phyloP scores from a whole-genome alignment of 2,888 invertebrate species.

The Enchytraeus crypticus region DNA sequence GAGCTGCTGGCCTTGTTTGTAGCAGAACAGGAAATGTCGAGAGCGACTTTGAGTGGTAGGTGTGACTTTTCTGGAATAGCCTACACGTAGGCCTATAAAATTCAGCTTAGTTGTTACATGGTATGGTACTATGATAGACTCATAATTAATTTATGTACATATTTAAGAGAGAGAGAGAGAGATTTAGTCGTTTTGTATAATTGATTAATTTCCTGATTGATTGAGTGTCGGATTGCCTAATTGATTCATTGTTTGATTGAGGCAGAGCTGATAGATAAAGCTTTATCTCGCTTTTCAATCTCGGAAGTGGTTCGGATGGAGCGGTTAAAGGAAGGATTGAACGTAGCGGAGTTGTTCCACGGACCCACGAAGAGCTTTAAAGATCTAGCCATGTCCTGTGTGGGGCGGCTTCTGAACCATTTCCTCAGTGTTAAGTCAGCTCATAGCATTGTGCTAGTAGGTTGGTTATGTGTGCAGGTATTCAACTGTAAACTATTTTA shows the following conservation, averaged over 20 bases:
- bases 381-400: slow-evolving; percentile 48
- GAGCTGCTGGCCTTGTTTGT: slow-evolving; percentile 45
- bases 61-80: neutral
- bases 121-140: too few relatives aligned
- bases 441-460: neutral
- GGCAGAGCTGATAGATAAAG: slow-evolving; percentile 17
- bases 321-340: slow-evolving; percentile 37
- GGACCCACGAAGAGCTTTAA: slow-evolving; percentile 52
- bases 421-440: slow-evolving; percentile 43
- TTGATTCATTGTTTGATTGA: too few relatives aligned
- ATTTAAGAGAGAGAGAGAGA: too few relatives aligned
- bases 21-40: slow-evolving; percentile 45
- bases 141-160: too few relatives aligned
- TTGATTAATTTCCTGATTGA: too few relatives aligned
- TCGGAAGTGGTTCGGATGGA: slow-evolving; percentile 34
- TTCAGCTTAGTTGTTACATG: too few relatives aligned
- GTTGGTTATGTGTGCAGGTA: neutral
- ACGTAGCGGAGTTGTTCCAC: slow-evolving; percentile 50
- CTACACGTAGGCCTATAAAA: too few relatives aligned
- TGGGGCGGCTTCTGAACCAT: slow-evolving; percentile 47
- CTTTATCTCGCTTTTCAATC: slow-evolving; percentile 15
- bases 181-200: too few relatives aligned
- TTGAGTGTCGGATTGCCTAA: too few relatives aligned
- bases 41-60: neutral
- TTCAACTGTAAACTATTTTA: too few relatives aligned